Percentiles rank a stretch among this genome's conserved stretches.
Evolutionary conservation across 2,113 vertebrate genomes (phyloP).

Genomic region (Ramphastos sulfuratus): DNA sequence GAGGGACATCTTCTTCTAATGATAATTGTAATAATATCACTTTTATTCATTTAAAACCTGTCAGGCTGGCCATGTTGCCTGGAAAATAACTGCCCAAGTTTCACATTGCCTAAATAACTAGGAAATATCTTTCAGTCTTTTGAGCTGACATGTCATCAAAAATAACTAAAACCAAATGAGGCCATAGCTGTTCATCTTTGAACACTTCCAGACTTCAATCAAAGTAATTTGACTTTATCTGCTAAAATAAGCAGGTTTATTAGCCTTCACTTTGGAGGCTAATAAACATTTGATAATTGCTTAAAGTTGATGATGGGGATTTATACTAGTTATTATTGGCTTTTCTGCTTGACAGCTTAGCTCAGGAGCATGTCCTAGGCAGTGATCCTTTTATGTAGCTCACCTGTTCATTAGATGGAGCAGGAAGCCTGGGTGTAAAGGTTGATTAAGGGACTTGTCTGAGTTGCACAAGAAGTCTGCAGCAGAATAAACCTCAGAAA

Average conservation of each 20-base stretch:
- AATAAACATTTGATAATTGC: slow-evolving; percentile 53
- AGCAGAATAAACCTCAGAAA: background rate
- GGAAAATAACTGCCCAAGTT: slow-evolving; percentile 43
- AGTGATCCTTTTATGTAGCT: background rate
- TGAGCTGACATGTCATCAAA: slow-evolving; percentile 43
- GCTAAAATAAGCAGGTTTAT: slow-evolving; percentile 46
- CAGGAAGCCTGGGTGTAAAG: background rate
- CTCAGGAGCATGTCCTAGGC: background rate
- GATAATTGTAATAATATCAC: slow-evolving; percentile 62
- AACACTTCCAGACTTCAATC: slow-evolving; percentile 15
- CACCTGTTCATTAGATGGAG: background rate
- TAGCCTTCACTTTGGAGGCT: slow-evolving; percentile 20
- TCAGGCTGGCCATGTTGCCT: slow-evolving; percentile 33
- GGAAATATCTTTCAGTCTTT: slow-evolving; percentile 24
- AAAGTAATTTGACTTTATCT: slow-evolving; percentile 45
- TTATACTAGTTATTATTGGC: slow-evolving; percentile 15
- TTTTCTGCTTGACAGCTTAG: background rate
- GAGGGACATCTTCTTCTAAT: slow-evolving; percentile 53
- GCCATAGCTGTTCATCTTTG: slow-evolving; percentile 13
- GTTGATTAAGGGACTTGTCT: background rate
- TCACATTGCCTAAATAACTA: slow-evolving; percentile 25
- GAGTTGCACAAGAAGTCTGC: background rate
- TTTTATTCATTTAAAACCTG: slow-evolving; percentile 60
- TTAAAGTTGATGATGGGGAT: background rate
- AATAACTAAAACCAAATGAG: slow-evolving; percentile 28